Evolutionary conservation across 2,888 invertebrate species (phyloP).

Genomic region (Pterobdella sp.): DNA sequence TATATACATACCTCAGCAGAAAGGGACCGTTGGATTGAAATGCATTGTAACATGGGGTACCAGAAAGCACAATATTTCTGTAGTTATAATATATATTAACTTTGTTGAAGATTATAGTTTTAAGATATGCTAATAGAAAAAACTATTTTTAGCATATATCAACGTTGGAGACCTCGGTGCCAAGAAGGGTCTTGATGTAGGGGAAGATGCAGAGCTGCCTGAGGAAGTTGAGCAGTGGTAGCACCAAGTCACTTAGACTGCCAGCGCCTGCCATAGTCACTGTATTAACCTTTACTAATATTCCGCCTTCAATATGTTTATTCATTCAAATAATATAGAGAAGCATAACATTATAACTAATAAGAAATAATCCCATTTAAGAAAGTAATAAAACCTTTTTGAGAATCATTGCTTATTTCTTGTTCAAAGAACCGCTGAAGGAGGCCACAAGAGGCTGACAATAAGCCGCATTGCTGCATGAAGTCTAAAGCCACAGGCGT

Average conservation of each 20-base stretch:
- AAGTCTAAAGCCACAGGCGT: slow-evolving; percentile 69
- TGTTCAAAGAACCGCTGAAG: slow-evolving; percentile 48
- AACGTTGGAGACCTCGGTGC: not conserved
- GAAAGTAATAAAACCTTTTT: too few species aligned
- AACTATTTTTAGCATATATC: not conserved
- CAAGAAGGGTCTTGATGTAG: slow-evolving; percentile 6
- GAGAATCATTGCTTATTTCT: too few species aligned
- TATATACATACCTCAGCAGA: too few species aligned
- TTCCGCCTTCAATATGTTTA: too few species aligned
- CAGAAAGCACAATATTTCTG: not conserved
- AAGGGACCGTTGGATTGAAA: not conserved
- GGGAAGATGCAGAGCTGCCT: slow-evolving; percentile 8
- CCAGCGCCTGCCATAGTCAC: too few species aligned
- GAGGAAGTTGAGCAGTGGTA: slow-evolving; percentile 3
- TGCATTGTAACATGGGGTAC: not conserved
- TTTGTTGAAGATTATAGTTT: not conserved
- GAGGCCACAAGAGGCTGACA: slow-evolving; percentile 46
- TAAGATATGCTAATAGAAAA: not conserved
- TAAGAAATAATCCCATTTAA: too few species aligned
- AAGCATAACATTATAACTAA: too few species aligned
- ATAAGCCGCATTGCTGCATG: slow-evolving; percentile 68
- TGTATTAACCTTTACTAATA: too few species aligned
- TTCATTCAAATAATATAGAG: too few species aligned
- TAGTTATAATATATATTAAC: not conserved
- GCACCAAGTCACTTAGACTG: not conserved